phyloP scores from a whole-genome alignment of 2,888 invertebrate genomes.

The Chalcis sispes region DNA sequence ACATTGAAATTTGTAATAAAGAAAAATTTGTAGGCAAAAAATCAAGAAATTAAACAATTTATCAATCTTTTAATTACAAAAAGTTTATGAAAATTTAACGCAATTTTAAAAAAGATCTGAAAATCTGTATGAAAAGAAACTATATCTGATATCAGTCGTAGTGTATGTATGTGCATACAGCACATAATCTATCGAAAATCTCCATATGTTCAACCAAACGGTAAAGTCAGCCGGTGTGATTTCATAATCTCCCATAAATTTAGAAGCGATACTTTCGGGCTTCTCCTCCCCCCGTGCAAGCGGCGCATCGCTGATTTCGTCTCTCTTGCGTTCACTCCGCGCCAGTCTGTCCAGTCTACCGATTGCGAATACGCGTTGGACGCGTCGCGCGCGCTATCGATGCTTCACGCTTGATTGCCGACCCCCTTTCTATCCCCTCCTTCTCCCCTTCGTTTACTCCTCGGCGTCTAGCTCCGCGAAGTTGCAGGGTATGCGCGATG shows the following conservation, averaged over 20 bases:
- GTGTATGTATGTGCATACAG: too few relatives aligned
- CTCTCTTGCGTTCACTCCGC: background rate
- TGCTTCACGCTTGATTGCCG: slow-evolving; percentile 69
- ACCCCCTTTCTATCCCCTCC: slow-evolving; percentile 12
- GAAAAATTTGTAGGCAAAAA: too few relatives aligned
- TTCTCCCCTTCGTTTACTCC: background rate
- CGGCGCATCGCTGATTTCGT: background rate
- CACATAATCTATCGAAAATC: too few relatives aligned
- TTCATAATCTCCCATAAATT: slow-evolving; percentile 42
- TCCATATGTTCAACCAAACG: background rate
- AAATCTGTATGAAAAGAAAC: too few relatives aligned
- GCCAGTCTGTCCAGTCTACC: background rate
- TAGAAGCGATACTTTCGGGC: background rate
- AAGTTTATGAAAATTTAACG: too few relatives aligned
- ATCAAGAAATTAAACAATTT: too few relatives aligned
- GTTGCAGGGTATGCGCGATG: too few relatives aligned
- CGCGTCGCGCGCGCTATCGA: slow-evolving; percentile 64
- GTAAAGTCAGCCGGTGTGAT: too few relatives aligned
- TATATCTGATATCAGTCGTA: too few relatives aligned
- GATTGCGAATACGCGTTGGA: background rate
- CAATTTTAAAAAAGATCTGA: too few relatives aligned
- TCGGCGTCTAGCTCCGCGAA: background rate
- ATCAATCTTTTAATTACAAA: too few relatives aligned
- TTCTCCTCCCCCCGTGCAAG: background rate
- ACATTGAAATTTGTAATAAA: too few relatives aligned